Percentiles rank a stretch among this genome's conserved stretches.
These are phyloP conservation scores for Tricholaema leucomelas DNA, from an alignment of 2,113 vertebrate species.

Conservation along the genomic window DNA sequence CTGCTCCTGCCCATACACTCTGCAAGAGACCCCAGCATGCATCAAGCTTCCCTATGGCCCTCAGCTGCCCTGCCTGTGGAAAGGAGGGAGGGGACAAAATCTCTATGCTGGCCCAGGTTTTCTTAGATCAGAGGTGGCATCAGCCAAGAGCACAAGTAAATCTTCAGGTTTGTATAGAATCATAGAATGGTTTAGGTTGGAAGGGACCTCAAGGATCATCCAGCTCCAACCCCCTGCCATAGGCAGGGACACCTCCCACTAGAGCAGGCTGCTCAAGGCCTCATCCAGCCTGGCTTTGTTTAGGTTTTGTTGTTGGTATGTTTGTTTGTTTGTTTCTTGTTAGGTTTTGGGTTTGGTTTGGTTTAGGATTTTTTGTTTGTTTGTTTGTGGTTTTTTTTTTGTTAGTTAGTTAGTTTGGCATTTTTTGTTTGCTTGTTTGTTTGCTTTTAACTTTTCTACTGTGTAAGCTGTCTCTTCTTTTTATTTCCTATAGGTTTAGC, in stretches of 20 bases:
- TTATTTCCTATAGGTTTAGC: conserved; percentile 9
- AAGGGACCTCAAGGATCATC: too few species aligned
- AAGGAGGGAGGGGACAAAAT: neutral
- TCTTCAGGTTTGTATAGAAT: too few species aligned
- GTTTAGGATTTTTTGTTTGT: too few species aligned
- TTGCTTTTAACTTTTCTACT: neutral
- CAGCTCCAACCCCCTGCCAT: too few species aligned
- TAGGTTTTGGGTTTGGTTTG: neutral
- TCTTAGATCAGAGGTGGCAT: neutral
- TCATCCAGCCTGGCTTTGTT: too few species aligned
- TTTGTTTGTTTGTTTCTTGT: neutral
- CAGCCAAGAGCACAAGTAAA: neutral
- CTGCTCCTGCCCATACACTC: neutral
- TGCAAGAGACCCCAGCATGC: neutral
- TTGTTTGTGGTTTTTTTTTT: neutral
- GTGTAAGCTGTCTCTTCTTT: neutral
- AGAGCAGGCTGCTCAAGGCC: too few species aligned
- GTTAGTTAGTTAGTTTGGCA: too few species aligned
- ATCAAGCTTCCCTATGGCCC: neutral
- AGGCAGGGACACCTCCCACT: too few species aligned
- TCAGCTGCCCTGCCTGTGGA: rapidly evolving
- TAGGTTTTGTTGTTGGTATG: neutral
- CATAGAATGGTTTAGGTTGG: too few species aligned
- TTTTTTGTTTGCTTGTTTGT: neutral
- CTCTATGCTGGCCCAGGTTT: neutral